Conservation (phyloP, 1,140 invertebrate genomes). For the Drosophila melanica region DNA sequence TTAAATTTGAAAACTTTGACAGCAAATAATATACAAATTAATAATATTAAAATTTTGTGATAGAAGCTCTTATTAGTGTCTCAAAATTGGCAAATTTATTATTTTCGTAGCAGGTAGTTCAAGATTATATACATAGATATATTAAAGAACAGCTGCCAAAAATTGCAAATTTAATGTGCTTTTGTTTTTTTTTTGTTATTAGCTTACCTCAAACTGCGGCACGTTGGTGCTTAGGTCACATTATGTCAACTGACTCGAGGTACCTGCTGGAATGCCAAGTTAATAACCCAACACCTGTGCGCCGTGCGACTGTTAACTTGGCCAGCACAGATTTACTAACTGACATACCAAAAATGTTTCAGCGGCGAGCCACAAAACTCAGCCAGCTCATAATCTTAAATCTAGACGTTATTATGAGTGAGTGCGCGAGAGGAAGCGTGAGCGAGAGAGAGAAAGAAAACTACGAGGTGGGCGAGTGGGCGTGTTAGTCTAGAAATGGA, state of each 20-base stretch:
- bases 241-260: neutral
- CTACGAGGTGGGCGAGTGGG: slow-evolving; percentile 42
- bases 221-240: too few species aligned
- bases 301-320: slow-evolving; percentile 22
- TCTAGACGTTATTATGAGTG: slow-evolving; percentile 66
- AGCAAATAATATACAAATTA: too few species aligned
- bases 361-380: slow-evolving; percentile 73
- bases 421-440: neutral
- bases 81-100: too few species aligned
- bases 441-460: slow-evolving; percentile 26
- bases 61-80: too few species aligned
- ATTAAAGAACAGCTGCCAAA: too few species aligned
- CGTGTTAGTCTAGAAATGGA: neutral
- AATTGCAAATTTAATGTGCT: too few species aligned
- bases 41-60: too few species aligned
- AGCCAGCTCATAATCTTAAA: slow-evolving; percentile 78
- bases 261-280: slow-evolving; percentile 51
- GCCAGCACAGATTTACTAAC: slow-evolving; percentile 67
- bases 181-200: too few species aligned
- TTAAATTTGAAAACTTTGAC: too few species aligned
- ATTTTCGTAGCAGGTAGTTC: too few species aligned
- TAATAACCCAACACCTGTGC: slow-evolving; percentile 68
- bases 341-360: slow-evolving; percentile 56
- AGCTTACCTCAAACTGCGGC: too few species aligned
- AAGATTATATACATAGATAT: too few species aligned